Evolutionary conservation across 2,113 vertebrate genomes (phyloP), one percentile per base, ranked within the genome.

Genomic region (Cavia aperea): DNA sequence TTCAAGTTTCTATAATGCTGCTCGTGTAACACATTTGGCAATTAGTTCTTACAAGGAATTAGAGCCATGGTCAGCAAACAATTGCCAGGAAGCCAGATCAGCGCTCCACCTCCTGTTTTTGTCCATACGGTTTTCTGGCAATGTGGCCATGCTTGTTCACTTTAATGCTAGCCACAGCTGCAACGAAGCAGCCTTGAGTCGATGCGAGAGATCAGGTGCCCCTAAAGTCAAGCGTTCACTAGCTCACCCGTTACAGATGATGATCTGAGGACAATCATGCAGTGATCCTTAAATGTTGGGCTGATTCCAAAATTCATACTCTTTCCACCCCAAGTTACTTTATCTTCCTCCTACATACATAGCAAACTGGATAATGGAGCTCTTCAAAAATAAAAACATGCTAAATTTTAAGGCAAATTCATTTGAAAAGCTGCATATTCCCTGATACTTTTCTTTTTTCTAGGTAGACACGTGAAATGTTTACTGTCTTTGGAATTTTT

Each of bases 121-220:
- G 7, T 66, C 11, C 19, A 68, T 75, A 58, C 7, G 33, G 66
- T 95, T 43, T 31, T 43, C 26, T 39, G 85, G 75, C 62, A 70
- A 33, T 8, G 19, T 11, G 70, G 78, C 63, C 49, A 11, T 10
- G 31, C 14, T 56, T 9, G 13, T 58, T 81, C 1, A 8, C 51
- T 6, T 23, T 7, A 4, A 7, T 29, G 24, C 13, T 23, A 73
- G 43, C 43, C 1, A 0, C 11, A 49, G 49, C 79, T 49, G 16
- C 70, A 15, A 9, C 5, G 7, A 36, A 19, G 56, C 54, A 23
- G 77, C 19, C 24, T 7, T 21, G n/a, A 81, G 23, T 7, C 7
- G 1, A 3, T 58, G 31, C 29, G 4, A 19, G 62, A 39, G 29
- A 14, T 6, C 16, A 0, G 2, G 31, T 1, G 65, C 56, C 79